phyloP scores from a whole-genome alignment of 2,113 vertebrate genomes.

The Monarcha castaneiventris region DNA sequence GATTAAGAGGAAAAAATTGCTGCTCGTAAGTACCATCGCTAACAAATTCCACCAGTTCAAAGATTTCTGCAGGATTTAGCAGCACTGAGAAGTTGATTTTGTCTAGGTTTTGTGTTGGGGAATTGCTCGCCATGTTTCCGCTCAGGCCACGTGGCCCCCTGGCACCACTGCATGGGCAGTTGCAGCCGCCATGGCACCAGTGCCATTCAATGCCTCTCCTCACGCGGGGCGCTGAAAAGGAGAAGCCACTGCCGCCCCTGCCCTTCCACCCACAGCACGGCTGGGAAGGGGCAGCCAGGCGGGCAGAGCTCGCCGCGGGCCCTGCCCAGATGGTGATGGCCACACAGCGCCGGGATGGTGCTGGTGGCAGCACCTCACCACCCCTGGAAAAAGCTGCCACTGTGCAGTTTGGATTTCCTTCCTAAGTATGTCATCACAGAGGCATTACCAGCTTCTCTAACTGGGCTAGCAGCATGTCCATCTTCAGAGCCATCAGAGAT shows the following conservation, averaged over 20 bases:
- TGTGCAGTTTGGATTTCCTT: background rate
- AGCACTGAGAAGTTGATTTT: background rate
- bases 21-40: background rate
- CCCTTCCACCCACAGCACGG: background rate
- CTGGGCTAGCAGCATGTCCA: background rate
- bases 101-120: background rate
- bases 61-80: background rate
- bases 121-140: background rate
- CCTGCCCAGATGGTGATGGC: background rate
- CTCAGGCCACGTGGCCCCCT: background rate
- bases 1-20: background rate
- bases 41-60: background rate
- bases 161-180: background rate
- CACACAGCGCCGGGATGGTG: rapidly evolving
- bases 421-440: background rate
- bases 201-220: background rate
- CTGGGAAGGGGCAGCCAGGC: background rate
- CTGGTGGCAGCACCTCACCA: background rate
- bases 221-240: background rate
- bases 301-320: no score
- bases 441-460: background rate
- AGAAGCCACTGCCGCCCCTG: background rate
- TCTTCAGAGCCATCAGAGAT: background rate
- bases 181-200: background rate
- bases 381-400: background rate